These are phyloP conservation scores for Sclerurus mexicanus DNA, from an alignment of 2,113 vertebrate species.

Conservation along the genomic window DNA sequence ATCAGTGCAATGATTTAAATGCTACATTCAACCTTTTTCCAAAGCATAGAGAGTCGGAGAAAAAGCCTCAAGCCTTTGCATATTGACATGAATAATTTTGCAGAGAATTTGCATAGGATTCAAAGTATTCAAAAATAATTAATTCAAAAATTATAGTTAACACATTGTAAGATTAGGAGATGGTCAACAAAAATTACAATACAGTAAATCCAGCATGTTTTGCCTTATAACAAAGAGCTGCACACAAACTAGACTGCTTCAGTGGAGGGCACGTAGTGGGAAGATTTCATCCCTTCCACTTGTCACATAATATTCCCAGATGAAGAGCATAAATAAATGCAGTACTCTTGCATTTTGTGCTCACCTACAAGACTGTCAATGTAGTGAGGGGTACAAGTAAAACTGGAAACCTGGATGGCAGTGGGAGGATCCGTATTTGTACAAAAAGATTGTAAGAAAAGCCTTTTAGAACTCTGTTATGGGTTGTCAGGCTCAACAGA, in stretches of 20 bases:
- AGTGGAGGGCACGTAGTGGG: background rate
- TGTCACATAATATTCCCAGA: background rate
- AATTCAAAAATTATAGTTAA: constrained; percentile 47
- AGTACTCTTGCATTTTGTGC: background rate
- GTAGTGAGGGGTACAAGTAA: background rate
- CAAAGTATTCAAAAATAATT: background rate
- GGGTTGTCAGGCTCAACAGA: background rate
- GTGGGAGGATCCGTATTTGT: background rate
- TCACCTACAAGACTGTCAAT: constrained; percentile 13
- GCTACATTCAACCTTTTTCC: background rate
- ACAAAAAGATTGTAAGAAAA: background rate
- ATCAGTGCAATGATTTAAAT: background rate
- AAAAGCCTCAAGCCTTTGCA: background rate
- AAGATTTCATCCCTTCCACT: background rate
- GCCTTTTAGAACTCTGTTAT: background rate
- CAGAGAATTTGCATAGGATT: background rate
- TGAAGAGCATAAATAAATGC: constrained; percentile 43
- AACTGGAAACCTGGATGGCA: background rate
- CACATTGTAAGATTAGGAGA: background rate
- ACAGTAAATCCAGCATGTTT: background rate
- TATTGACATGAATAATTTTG: background rate
- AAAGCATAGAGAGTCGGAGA: background rate
- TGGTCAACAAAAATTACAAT: constrained; percentile 24
- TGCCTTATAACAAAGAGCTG: constrained; percentile 36
- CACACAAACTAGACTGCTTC: background rate